These are phyloP conservation scores for Zosterops hypoxanthus DNA, from an alignment of 2,113 vertebrate genomes.

Conservation along the genomic window DNA sequence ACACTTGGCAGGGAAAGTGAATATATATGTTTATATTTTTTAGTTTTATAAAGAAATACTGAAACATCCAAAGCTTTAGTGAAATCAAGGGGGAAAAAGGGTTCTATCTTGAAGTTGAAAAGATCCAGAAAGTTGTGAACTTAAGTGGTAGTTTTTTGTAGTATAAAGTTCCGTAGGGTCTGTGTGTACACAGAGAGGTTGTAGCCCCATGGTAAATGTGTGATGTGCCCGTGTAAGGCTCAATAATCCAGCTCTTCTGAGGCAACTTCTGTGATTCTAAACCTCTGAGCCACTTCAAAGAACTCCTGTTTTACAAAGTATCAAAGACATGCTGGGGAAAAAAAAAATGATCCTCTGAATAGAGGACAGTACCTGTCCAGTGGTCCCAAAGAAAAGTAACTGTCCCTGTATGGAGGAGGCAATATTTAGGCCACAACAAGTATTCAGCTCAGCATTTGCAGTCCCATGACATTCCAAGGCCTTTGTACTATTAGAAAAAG, in stretches of 20 bases:
- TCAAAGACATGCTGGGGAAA: neutral
- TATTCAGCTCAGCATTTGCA: neutral
- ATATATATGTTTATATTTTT: neutral
- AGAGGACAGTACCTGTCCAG: neutral
- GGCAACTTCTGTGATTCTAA: conserved; percentile 21
- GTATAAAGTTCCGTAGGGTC: neutral
- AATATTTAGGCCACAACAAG: conserved; percentile 36
- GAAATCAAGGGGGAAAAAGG: neutral
- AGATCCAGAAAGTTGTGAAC: neutral
- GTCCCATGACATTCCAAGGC: neutral
- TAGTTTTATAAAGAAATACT: neutral
- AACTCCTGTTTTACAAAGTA: conserved; percentile 33
- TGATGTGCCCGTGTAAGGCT: neutral
- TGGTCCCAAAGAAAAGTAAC: neutral
- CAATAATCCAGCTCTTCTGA: conserved; percentile 44
- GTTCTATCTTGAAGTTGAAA: neutral
- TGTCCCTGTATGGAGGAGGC: neutral
- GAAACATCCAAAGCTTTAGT: neutral
- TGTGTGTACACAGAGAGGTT: neutral
- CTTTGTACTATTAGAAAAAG: neutral
- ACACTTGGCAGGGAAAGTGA: neutral
- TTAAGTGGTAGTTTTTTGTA: neutral
- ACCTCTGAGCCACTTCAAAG: conserved; percentile 60
- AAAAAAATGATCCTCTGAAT: conserved; percentile 1
- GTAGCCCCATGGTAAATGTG: conserved; percentile 14